These are phyloP conservation scores for Apotomis capreana DNA, from an alignment of 2,888 invertebrate species.

Conservation along the genomic window DNA sequence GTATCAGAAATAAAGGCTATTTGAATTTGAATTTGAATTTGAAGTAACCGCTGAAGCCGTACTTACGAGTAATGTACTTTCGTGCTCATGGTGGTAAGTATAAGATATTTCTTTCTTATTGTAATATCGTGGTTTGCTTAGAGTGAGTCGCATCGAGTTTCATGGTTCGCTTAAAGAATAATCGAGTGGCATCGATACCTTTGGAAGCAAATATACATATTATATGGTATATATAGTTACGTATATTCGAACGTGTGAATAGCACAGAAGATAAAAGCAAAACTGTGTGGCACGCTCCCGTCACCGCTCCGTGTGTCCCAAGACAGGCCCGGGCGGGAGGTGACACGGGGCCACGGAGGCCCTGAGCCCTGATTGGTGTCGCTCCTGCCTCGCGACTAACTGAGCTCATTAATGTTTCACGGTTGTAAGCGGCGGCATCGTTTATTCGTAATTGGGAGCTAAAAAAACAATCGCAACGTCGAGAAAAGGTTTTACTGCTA, in stretches of 20 bases:
- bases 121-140: too few species aligned
- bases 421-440: slow-evolving; percentile 65
- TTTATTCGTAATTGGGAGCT: slow-evolving; percentile 73
- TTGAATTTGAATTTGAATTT: too few species aligned
- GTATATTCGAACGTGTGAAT: neutral
- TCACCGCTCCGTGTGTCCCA: slow-evolving; percentile 12
- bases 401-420: slow-evolving; percentile 77
- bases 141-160: too few species aligned
- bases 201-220: neutral
- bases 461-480: slow-evolving; percentile 71
- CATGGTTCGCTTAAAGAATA: too few species aligned
- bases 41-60: too few species aligned
- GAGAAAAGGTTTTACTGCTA: slow-evolving; percentile 67
- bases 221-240: neutral
- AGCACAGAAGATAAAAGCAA: slow-evolving; percentile 13
- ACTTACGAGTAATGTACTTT: too few species aligned
- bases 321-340: slow-evolving; percentile 41
- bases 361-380: slow-evolving; percentile 39
- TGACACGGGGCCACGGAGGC: slow-evolving; percentile 39
- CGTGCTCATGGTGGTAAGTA: too few species aligned
- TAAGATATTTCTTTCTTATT: too few species aligned
- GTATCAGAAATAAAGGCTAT: too few species aligned
- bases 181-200: neutral
- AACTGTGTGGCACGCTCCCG: slow-evolving; percentile 10
- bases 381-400: slow-evolving; percentile 55